phyloP scores from a whole-genome alignment of 2,888 invertebrate species.

The Coenonympha arcania region DNA sequence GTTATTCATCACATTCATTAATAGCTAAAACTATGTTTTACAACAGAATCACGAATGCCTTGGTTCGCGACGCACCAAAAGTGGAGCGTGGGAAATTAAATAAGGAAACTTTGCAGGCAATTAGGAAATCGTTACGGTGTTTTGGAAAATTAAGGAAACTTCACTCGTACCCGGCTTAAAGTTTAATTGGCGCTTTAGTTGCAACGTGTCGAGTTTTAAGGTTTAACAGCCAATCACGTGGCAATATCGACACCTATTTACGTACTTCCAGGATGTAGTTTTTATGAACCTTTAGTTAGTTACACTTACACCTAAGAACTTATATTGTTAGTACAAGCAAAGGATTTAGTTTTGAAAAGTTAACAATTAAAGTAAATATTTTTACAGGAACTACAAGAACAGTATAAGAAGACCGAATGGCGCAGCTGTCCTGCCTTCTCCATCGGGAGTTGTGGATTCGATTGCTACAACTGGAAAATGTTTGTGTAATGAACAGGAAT shows the following conservation, averaged over 20 bases:
- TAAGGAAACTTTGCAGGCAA: constrained; percentile 22
- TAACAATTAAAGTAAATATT: too few species aligned
- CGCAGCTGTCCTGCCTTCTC: too few species aligned
- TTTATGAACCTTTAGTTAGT: too few species aligned
- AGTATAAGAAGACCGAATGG: too few species aligned
- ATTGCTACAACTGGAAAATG: too few species aligned
- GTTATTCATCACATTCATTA: background rate
- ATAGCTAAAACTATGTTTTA: background rate
- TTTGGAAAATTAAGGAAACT: constrained; percentile 27
- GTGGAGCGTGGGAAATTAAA: constrained; percentile 20
- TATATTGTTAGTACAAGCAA: too few species aligned
- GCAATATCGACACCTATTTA: background rate
- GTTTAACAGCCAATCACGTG: constrained; percentile 9
- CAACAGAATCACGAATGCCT: background rate
- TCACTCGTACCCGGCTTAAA: constrained; percentile 18
- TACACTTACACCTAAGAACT: too few species aligned
- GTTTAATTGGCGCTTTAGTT: constrained; percentile 20
- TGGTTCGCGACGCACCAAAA: constrained; percentile 4
- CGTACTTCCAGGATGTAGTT: background rate
- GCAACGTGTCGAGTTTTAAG: constrained; percentile 19
- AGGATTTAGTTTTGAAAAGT: too few species aligned
- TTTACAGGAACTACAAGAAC: too few species aligned
- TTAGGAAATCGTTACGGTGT: constrained; percentile 25
- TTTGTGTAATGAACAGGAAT: too few species aligned
- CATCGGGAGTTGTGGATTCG: too few species aligned